Percentiles rank a stretch among this genome's conserved stretches.
phyloP scores from a whole-genome alignment of 2,888 invertebrate genomes.

The Hirtodrosophila histrioides region DNA sequence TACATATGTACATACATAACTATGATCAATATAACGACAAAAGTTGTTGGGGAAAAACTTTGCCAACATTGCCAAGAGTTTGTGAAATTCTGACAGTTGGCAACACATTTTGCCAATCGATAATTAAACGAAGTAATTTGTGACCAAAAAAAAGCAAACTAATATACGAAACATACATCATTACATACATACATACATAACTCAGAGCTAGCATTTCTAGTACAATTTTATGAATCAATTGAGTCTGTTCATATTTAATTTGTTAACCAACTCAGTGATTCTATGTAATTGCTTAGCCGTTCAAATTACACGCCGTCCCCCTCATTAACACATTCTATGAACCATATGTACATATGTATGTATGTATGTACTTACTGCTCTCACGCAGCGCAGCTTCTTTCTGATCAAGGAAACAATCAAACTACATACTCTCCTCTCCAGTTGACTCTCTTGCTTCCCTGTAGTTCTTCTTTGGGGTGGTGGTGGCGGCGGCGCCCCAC shows the following conservation, averaged over 20 bases:
- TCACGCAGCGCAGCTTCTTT: slow-evolving; percentile 37
- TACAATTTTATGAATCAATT: no score
- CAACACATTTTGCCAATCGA: slow-evolving; percentile 45
- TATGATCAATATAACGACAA: slow-evolving; percentile 51
- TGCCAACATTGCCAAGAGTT: slow-evolving; percentile 32
- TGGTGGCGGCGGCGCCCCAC: slow-evolving; percentile 70
- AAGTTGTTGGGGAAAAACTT: slow-evolving; percentile 24
- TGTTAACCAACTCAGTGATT: no score
- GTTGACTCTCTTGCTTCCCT: slow-evolving; percentile 48
- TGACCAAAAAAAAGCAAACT: slow-evolving; percentile 11
- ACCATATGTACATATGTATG: no score
- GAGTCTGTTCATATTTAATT: no score
- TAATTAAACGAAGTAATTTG: slow-evolving; percentile 40
- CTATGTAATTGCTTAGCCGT: no score
- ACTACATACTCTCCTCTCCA: slow-evolving; percentile 40
- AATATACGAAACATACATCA: no score
- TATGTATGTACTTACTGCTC: slow-evolving; percentile 23
- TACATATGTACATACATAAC: neutral
- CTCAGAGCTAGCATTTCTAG: no score
- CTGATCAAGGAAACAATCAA: slow-evolving; percentile 63
- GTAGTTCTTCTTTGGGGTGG: slow-evolving; percentile 43
- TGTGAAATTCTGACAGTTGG: slow-evolving; percentile 50
- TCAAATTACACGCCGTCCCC: slow-evolving; percentile 4
- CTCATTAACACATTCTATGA: slow-evolving; percentile 4
- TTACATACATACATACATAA: no score